These are phyloP conservation scores for Eilema sororculum DNA, from an alignment of 2,888 invertebrate genomes.

Conservation along the genomic window DNA sequence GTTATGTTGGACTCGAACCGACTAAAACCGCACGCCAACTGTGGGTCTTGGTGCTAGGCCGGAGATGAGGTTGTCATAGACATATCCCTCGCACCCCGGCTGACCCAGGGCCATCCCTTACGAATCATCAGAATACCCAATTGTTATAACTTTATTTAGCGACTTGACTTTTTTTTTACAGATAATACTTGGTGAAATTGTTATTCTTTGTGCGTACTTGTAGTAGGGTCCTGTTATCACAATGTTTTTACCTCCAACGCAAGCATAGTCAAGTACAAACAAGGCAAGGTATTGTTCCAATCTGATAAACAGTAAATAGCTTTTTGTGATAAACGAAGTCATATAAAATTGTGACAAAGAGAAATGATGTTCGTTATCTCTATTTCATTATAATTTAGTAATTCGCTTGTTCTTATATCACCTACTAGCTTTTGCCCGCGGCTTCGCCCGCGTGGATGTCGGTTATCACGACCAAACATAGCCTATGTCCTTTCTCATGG, in stretches of 20 bases:
- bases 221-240: conserved; percentile 6
- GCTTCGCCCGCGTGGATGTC: no score
- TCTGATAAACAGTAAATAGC: conserved; percentile 9
- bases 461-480: no score
- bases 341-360: conserved; percentile 8
- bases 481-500: no score
- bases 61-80: no score
- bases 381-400: neutral
- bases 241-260: conserved; percentile 19
- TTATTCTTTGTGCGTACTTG: conserved; percentile 28
- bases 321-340: conserved; percentile 3
- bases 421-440: no score
- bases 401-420: no score
- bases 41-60: no score
- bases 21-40: no score
- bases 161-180: neutral
- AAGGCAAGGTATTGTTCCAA: conserved; percentile 7
- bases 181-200: neutral
- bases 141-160: neutral
- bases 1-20: no score
- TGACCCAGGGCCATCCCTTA: no score
- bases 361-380: conserved; percentile 3
- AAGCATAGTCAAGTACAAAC: conserved; percentile 10
- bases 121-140: no score
- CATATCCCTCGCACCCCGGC: no score